Evolutionary conservation across 2,113 vertebrate genomes (phyloP), one percentile per base, ranked within the genome.

Genomic region (Cinclus cinclus): DNA sequence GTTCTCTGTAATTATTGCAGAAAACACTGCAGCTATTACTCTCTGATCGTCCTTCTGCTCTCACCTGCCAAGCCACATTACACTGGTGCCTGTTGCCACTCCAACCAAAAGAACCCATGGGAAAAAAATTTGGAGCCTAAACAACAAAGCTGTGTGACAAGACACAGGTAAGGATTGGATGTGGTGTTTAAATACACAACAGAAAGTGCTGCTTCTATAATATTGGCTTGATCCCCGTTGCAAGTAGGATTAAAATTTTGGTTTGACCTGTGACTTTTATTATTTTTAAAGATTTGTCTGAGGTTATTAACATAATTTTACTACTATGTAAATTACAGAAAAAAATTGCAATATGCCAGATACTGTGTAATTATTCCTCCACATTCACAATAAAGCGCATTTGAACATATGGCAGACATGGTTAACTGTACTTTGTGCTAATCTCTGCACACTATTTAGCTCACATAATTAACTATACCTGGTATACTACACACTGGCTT

Each of bases 341-440:
- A 89, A 85, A 79, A 37, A n/a, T n/a, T 89, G 31, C 52, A 93
- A 91, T 84, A 88, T 59, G 62, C 55, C 59, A 88, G 52, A 63
- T 87, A 87, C 55, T 79, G 28, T 67, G 49, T 92, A 87, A 95
- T 96, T 78, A 96, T 87, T 87, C 68, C 59, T 95, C 89, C 53
- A 70, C 76, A 89, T 68, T 84, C 73, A 89, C 47, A 91, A 55
- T 89, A 96, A 95, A 95, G 82, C 35, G 87, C 71, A 86, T 69
- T 2, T 89, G 89, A 90, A 63, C 89, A 93, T 95, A 92, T 91
- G 70, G 89, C 55, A 95, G 60, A 85, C 81, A 62, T 70, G 83
- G 70, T 94, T 97, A 96, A 75, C 68, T 92, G 53, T 92, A 76
- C 79, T 90, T 95, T 87, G 94, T 89, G 87, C 62, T 97, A 98